Conservation (phyloP, 2,113 vertebrate genomes). For the Tinamus guttatus region DNA sequence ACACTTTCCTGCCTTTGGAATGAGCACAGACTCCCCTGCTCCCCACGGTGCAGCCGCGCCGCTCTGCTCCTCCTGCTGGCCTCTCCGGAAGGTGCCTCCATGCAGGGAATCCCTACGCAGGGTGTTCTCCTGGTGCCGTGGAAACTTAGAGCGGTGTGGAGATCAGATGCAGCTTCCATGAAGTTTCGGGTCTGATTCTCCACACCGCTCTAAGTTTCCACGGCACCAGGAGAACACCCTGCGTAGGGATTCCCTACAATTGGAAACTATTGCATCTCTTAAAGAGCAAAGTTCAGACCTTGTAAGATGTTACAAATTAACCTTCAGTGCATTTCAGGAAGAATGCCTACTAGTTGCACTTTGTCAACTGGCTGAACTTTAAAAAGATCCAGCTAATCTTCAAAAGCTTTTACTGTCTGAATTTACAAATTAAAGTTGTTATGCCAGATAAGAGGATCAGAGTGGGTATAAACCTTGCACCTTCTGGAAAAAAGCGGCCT, state of each 20-base stretch:
- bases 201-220: too few species aligned
- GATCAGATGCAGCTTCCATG: too few species aligned
- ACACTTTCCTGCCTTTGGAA: fast-evolving
- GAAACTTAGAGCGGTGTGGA: too few species aligned
- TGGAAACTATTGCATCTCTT: neutral
- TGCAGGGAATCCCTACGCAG: too few species aligned
- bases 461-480: fast-evolving
- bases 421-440: neutral
- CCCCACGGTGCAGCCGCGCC: neutral
- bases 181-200: too few species aligned
- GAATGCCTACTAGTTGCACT: neutral
- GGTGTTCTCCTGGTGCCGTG: too few species aligned
- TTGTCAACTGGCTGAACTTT: neutral
- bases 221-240: too few species aligned
- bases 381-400: neutral
- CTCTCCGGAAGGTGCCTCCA: neutral
- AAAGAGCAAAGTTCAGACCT: neutral
- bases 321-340: neutral
- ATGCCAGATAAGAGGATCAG: neutral
- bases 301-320: neutral
- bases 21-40: neutral
- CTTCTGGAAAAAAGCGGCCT: neutral
- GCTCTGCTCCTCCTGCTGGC: neutral
- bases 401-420: neutral
- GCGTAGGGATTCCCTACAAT: too few species aligned